A percentile compares a stretch with the other conserved stretches of the same genome.
phyloP scores from a whole-genome alignment of 53 echinoderm and acorn worm species.

The Stichopus horrens region DNA sequence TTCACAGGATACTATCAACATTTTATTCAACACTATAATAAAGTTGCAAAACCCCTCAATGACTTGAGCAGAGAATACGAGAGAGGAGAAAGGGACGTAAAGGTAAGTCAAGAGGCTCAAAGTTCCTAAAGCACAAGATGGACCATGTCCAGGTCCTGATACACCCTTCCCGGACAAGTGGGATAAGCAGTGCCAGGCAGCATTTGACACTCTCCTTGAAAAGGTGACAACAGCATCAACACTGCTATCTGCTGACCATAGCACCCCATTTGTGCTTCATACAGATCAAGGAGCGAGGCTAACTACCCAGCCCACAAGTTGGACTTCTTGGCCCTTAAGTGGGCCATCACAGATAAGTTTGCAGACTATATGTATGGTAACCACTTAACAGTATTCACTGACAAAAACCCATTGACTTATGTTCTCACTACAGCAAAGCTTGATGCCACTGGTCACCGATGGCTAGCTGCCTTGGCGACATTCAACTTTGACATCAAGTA shows the following conservation, averaged over 20 bases:
- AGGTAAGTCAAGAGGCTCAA: too few relatives aligned
- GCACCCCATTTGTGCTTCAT: constrained; percentile 35
- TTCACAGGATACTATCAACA: constrained; percentile 50
- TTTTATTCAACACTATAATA: constrained; percentile 29
- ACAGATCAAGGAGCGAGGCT: constrained; percentile 57
- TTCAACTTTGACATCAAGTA: constrained; percentile 58
- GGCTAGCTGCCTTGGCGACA: constrained; percentile 59
- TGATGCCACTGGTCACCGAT: constrained; percentile 63
- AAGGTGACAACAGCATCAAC: too few relatives aligned
- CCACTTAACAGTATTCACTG: constrained; percentile 56
- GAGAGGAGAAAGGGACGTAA: constrained; percentile 19
- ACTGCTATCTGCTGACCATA: constrained; percentile 30
- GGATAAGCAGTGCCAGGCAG: too few relatives aligned
- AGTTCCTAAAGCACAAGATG: too few relatives aligned
- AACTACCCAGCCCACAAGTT: too few relatives aligned
- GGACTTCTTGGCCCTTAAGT: constrained; percentile 65
- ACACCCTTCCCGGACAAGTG: constrained; percentile 52
- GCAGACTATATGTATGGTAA: constrained; percentile 58
- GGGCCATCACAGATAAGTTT: constrained; percentile 69
- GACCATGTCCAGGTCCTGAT: constrained; percentile 19
- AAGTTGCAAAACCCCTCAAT: constrained; percentile 52
- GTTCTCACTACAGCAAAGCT: constrained; percentile 62
- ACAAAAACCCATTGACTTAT: constrained; percentile 65
- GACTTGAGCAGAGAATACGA: constrained; percentile 47
- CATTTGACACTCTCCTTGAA: too few relatives aligned